These are phyloP conservation scores for Drosophila tsacasi DNA, from an alignment of 1,140 invertebrate species.

Conservation along the genomic window DNA sequence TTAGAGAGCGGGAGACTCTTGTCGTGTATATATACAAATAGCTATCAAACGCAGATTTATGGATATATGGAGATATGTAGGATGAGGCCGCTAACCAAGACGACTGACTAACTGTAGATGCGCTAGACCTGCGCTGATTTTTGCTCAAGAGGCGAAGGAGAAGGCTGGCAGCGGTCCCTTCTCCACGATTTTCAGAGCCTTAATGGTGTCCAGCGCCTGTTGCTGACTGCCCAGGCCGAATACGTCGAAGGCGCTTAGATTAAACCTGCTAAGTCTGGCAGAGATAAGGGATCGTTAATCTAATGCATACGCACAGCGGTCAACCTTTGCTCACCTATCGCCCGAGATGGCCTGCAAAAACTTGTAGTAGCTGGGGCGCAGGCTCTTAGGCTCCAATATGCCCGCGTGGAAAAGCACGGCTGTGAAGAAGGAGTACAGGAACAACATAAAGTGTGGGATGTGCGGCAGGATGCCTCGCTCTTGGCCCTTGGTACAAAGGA, in stretches of 20 bases:
- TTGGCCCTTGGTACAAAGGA: constrained; percentile 88
- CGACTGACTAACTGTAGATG: constrained; percentile 2
- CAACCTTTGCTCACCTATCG: constrained; percentile 87
- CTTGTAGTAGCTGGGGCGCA: constrained; percentile 93
- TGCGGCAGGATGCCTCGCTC: constrained; percentile 87
- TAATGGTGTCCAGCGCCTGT: constrained; percentile 85
- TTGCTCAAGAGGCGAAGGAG: constrained; percentile 59
- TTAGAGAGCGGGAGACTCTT: constrained; percentile 44
- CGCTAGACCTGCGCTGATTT: not conserved
- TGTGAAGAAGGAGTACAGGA: constrained; percentile 92
- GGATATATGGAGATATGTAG: constrained; percentile 35
- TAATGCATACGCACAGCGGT: constrained; percentile 9
- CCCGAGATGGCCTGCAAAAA: constrained; percentile 92
- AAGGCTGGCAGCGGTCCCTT: constrained; percentile 58
- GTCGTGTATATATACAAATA: constrained; percentile 33
- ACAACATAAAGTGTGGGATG: constrained; percentile 88
- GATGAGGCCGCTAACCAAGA: constrained; percentile 1
- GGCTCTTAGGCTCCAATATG: constrained; percentile 91
- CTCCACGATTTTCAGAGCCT: constrained; percentile 61
- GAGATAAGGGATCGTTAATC: constrained; percentile 20
- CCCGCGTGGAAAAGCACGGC: constrained; percentile 93
- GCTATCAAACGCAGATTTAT: constrained; percentile 9
- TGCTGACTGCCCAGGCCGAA: constrained; percentile 87
- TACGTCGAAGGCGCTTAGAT: constrained; percentile 86
- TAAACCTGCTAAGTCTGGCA: constrained; percentile 66